phyloP scores from a whole-genome alignment of 2,888 invertebrate genomes.

The Drosophila maculinotata region DNA sequence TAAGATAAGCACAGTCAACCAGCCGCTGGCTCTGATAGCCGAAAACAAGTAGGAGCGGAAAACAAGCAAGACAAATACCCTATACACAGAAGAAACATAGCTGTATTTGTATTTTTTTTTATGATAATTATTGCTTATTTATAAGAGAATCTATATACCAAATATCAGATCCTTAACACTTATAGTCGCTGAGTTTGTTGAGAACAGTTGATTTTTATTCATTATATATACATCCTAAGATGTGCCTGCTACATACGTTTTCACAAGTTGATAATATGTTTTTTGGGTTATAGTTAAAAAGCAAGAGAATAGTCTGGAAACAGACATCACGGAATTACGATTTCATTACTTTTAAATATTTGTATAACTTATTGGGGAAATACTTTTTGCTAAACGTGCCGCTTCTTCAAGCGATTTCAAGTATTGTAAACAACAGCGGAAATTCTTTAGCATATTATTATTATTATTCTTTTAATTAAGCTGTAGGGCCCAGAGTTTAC shows the following conservation, averaged over 20 bases:
- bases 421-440: constrained; percentile 44
- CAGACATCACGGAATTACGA: not conserved
- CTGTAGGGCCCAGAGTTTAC: constrained; percentile 13
- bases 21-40: constrained; percentile 28
- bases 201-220: too few relatives aligned
- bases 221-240: too few relatives aligned
- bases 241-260: not conserved
- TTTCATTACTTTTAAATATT: constrained; percentile 12
- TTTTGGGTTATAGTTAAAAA: too few relatives aligned
- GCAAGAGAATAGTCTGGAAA: constrained; percentile 2
- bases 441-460: constrained; percentile 19
- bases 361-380: constrained; percentile 32
- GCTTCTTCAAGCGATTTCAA: not conserved
- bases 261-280: not conserved
- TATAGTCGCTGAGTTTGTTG: not conserved
- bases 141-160: not conserved
- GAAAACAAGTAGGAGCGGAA: not conserved
- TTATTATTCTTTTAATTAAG: constrained; percentile 4
- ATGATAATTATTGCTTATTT: too few relatives aligned
- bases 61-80: not conserved
- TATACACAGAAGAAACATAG: not conserved
- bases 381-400: constrained; percentile 13
- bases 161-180: not conserved
- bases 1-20: constrained; percentile 58
- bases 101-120: too few relatives aligned